A percentile compares a stretch with the other conserved stretches of the same genome.
Conservation (phyloP, 2,113 vertebrate species). For the Uria lomvia region DNA sequence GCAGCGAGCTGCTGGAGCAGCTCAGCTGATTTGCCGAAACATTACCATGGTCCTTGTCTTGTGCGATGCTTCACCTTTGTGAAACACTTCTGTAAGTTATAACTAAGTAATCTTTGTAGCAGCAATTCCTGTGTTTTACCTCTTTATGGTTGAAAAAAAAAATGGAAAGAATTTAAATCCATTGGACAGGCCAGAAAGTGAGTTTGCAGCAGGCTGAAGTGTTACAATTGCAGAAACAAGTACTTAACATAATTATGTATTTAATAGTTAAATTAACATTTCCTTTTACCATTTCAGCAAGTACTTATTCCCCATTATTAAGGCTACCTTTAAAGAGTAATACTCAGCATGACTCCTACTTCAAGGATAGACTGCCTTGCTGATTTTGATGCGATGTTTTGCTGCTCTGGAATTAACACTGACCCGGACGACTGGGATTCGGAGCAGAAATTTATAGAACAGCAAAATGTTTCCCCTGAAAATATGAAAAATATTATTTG, state of each 20-base stretch:
- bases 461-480: not conserved
- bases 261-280: constrained; percentile 63
- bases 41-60: not conserved
- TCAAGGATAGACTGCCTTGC: not conserved
- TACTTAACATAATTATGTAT: constrained; percentile 55
- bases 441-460: not conserved
- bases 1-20: not conserved
- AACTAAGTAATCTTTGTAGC: not conserved
- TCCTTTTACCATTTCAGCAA: constrained; percentile 51
- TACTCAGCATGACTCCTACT: constrained; percentile 23
- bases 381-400: not conserved
- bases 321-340: constrained; percentile 34
- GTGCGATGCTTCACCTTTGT: not conserved
- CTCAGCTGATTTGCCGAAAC: not conserved
- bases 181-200: constrained; percentile 6
- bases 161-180: not conserved
- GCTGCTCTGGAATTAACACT: constrained; percentile 9
- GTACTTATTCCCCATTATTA: constrained; percentile 25
- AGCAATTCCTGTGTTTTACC: constrained; percentile 9
- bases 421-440: not conserved
- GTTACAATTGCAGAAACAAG: constrained; percentile 55
- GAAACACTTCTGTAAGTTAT: not conserved
- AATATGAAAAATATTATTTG: not conserved
- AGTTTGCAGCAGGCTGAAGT: constrained; percentile 47
- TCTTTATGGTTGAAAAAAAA: not conserved